Evolutionary conservation across 2,113 vertebrate species (phyloP).

Genomic region (Nannospalax galili): DNA sequence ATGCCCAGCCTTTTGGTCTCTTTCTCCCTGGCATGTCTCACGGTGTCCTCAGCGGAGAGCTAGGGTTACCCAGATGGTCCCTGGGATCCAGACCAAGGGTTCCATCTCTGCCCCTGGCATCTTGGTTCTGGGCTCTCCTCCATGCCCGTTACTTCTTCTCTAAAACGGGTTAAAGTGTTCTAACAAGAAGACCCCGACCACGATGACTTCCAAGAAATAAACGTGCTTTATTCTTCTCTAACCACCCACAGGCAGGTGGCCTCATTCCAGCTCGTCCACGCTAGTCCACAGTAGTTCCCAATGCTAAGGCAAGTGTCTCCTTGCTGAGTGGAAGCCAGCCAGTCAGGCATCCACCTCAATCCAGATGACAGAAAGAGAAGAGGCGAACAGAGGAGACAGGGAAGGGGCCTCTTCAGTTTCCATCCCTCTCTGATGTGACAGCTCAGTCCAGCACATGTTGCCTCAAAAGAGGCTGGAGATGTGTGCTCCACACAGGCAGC

Average conservation of each 20-base stretch:
- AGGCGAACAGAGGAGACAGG: not conserved
- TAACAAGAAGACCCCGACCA: not conserved
- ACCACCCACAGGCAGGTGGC: fast-evolving
- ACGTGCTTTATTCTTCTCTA: not conserved
- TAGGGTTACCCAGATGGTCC: not conserved
- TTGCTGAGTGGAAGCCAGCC: fast-evolving
- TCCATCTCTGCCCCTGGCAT: too few relatives aligned
- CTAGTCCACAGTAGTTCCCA: fast-evolving
- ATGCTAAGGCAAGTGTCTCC: fast-evolving
- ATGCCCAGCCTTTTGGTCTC: not conserved
- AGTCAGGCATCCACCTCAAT: fast-evolving
- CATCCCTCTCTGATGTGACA: not conserved
- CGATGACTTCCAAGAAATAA: fast-evolving
- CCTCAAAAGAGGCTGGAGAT: not conserved
- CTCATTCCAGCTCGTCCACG: fast-evolving
- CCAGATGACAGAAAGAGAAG: fast-evolving
- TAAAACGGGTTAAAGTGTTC: not conserved
- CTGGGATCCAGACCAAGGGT: not conserved
- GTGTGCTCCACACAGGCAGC: not conserved
- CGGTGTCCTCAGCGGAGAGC: too few relatives aligned
- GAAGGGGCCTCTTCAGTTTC: not conserved
- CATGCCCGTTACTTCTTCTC: not conserved
- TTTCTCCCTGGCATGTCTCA: not conserved
- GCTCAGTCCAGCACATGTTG: not conserved
- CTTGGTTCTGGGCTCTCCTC: not conserved